phyloP scores from a whole-genome alignment of 2,797 vertebrate genomes.

The Myripristis jacobus region DNA sequence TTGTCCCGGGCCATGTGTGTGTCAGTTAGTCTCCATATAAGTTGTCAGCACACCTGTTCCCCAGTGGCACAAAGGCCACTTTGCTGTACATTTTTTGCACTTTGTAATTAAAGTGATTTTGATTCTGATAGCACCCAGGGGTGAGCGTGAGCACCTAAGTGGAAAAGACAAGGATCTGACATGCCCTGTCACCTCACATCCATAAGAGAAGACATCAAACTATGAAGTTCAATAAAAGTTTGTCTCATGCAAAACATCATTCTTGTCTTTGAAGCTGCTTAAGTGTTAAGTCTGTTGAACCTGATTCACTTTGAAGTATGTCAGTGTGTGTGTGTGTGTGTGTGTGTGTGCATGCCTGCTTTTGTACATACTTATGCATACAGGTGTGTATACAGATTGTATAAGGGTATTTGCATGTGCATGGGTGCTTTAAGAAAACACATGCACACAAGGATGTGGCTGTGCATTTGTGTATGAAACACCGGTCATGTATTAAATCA shows the following conservation, averaged over 20 bases:
- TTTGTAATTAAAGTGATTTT: not conserved
- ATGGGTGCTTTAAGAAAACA: constrained; percentile 6
- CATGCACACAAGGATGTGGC: constrained; percentile 1
- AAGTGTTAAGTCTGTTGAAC: constrained; percentile 50
- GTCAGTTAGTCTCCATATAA: too few species aligned
- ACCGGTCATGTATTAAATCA: constrained; percentile 54
- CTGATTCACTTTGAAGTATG: constrained; percentile 64
- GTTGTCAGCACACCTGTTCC: not conserved
- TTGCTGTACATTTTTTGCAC: not conserved
- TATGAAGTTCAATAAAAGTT: constrained; percentile 52
- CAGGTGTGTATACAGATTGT: not conserved
- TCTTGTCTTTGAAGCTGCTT: constrained; percentile 62
- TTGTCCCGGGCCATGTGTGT: too few species aligned
- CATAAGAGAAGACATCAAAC: constrained; percentile 33
- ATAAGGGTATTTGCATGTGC: not conserved
- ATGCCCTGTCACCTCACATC: not conserved
- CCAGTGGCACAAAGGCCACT: not conserved
- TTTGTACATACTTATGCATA: too few species aligned
- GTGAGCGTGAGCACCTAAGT: not conserved
- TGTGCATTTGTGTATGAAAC: constrained; percentile 34
- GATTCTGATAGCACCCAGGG: not conserved
- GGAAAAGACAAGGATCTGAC: not conserved
- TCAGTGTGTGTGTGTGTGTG: constrained; percentile 10
- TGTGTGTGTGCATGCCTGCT: not conserved
- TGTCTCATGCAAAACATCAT: constrained; percentile 54